Percentiles rank a stretch among this genome's conserved stretches.
Evolutionary conservation across 2,888 invertebrate genomes (phyloP).

Genomic region (Oscheius sp.): DNA sequence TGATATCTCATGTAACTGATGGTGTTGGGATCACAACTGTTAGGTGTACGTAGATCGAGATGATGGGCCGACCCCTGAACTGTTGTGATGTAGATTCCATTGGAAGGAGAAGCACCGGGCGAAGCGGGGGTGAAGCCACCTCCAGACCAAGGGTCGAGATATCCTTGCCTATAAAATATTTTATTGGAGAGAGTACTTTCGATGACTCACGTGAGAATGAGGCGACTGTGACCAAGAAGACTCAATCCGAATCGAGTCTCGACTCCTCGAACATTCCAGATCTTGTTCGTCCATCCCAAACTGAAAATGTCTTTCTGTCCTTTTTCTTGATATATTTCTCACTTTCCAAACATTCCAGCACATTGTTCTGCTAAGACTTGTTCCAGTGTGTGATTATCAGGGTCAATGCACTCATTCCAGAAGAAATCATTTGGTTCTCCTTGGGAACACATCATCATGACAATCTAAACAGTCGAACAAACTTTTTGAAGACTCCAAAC

Average conservation of each 20-base stretch:
- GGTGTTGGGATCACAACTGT: slow-evolving; percentile 67
- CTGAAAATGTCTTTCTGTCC: slow-evolving; percentile 21
- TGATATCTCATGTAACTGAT: slow-evolving; percentile 58
- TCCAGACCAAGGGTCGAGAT: slow-evolving; percentile 76
- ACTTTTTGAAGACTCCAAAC: no score
- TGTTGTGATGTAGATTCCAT: slow-evolving; percentile 48
- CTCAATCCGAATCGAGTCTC: slow-evolving; percentile 56
- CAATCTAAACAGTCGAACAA: no score
- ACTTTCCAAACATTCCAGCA: slow-evolving; percentile 18
- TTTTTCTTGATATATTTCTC: neutral
- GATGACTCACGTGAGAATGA: slow-evolving; percentile 61
- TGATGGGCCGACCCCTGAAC: slow-evolving; percentile 71
- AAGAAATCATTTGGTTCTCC: slow-evolving; percentile 86
- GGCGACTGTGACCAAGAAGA: slow-evolving; percentile 52
- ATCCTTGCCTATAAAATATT: slow-evolving; percentile 74
- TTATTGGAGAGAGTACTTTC: no score
- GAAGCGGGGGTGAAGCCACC: slow-evolving; percentile 71
- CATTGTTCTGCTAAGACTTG: slow-evolving; percentile 8
- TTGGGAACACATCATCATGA: slow-evolving; percentile 89
- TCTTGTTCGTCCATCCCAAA: slow-evolving; percentile 47
- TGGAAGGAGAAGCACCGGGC: slow-evolving; percentile 4
- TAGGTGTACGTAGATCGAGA: slow-evolving; percentile 70
- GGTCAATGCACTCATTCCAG: slow-evolving; percentile 74
- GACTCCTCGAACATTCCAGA: slow-evolving; percentile 53
- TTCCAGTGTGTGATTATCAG: slow-evolving; percentile 4